Evolutionary conservation across 23 tunicate genomes (phyloP).

Genomic region (Trididemnum miniatum): DNA sequence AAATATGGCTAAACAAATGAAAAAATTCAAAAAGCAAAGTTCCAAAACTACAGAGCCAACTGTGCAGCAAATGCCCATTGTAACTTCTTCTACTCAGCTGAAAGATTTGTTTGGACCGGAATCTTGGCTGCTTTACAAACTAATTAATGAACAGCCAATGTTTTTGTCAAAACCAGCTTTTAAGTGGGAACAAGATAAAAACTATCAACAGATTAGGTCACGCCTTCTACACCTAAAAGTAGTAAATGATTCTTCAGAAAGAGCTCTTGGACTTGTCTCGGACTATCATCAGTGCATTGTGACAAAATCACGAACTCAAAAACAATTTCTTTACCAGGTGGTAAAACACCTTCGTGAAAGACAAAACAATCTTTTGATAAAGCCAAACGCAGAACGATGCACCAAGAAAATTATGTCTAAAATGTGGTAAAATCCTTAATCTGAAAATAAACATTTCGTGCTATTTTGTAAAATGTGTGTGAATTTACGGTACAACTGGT

Average conservation of each 20-base stretch:
- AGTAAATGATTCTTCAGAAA: background rate
- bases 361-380: background rate
- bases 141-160: background rate
- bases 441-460: too few species aligned
- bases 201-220: background rate
- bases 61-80: constrained; percentile 20
- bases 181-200: background rate
- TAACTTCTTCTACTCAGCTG: constrained; percentile 16
- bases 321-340: background rate
- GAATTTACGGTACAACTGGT: too few species aligned
- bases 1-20: background rate
- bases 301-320: background rate
- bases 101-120: background rate
- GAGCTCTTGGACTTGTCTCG: too few species aligned
- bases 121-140: background rate
- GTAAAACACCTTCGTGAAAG: background rate
- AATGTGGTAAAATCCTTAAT: background rate
- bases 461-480: too few species aligned
- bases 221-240: background rate
- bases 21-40: background rate
- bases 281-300: background rate
- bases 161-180: background rate
- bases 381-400: too few species aligned
- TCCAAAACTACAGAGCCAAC: background rate
- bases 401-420: background rate